These are phyloP conservation scores for Pedicia rivosa DNA, from an alignment of 2,888 invertebrate species.

Conservation along the genomic window DNA sequence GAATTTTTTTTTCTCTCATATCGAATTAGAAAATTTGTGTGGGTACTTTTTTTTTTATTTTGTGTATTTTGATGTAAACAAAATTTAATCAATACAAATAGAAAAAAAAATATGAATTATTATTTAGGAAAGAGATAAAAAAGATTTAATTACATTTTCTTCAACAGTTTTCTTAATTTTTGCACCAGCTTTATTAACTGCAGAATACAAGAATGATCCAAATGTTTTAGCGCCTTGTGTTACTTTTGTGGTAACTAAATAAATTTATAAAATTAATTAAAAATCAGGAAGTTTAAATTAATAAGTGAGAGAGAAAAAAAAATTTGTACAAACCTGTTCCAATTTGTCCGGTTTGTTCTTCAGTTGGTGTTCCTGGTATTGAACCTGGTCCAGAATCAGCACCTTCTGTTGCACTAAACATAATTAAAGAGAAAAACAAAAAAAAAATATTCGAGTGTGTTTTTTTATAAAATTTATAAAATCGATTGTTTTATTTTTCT, in stretches of 20 bases:
- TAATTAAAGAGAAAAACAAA: too few species aligned
- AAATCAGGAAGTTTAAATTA: neutral
- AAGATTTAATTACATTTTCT: constrained; percentile 89
- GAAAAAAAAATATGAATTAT: too few species aligned
- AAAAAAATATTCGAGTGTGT: too few species aligned
- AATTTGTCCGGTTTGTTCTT: constrained; percentile 64
- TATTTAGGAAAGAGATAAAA: too few species aligned
- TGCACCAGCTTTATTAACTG: constrained; percentile 91
- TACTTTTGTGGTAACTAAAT: constrained; percentile 70
- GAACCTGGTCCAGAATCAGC: constrained; percentile 77
- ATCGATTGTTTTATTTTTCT: too few species aligned
- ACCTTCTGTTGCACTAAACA: constrained; percentile 76
- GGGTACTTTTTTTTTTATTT: too few species aligned
- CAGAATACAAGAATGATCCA: constrained; percentile 85
- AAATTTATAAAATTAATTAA: constrained; percentile 14
- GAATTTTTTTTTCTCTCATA: too few species aligned
- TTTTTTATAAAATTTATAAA: too few species aligned
- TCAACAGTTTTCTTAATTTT: constrained; percentile 94
- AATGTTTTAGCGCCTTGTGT: constrained; percentile 79
- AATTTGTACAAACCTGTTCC: constrained; percentile 40
- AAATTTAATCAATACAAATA: too few species aligned
- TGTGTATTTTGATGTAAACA: too few species aligned
- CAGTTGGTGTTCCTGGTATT: constrained; percentile 59
- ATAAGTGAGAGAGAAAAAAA: constrained; percentile 15
- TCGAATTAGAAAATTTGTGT: too few species aligned